Conservation (phyloP, 2,888 invertebrate genomes). For the Chalcis sispes region DNA sequence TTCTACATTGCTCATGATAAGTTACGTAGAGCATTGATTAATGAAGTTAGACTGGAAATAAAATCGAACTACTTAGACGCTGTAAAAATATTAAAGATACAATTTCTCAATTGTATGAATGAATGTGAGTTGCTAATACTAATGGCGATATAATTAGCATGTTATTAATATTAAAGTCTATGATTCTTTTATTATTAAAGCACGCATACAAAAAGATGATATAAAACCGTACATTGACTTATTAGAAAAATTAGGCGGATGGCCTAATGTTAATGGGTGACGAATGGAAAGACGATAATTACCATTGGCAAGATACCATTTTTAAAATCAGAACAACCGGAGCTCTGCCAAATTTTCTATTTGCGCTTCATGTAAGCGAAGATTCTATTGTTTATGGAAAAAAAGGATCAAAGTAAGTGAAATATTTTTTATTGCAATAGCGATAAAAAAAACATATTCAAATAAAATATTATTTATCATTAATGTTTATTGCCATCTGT, state of each 20-base stretch:
- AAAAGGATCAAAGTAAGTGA: conserved; percentile 88
- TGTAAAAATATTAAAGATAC: conserved; percentile 16
- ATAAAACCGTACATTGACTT: conserved; percentile 83
- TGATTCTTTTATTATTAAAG: conserved; percentile 78
- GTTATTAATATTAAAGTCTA: too few species aligned
- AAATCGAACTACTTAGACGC: background rate
- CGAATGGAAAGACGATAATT: conserved; percentile 71
- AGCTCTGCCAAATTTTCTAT: conserved; percentile 89
- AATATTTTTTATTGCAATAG: background rate
- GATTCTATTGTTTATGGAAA: conserved; percentile 90
- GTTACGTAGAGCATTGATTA: background rate
- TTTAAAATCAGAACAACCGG: conserved; percentile 86
- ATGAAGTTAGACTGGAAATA: background rate
- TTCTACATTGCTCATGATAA: conserved; percentile 12
- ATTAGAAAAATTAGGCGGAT: conserved; percentile 87
- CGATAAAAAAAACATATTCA: background rate
- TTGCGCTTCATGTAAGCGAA: conserved; percentile 90
- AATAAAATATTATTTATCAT: background rate
- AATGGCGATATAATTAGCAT: too few species aligned
- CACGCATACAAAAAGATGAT: conserved; percentile 86
- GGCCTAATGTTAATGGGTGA: conserved; percentile 78
- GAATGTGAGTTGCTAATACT: conserved; percentile 33
- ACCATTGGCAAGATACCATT: conserved; percentile 87
- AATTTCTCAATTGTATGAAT: conserved; percentile 64
- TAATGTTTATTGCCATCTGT: too few species aligned